Evolutionary conservation across 2,113 vertebrate genomes (phyloP).

Genomic region (Daubentonia madagascariensis): DNA sequence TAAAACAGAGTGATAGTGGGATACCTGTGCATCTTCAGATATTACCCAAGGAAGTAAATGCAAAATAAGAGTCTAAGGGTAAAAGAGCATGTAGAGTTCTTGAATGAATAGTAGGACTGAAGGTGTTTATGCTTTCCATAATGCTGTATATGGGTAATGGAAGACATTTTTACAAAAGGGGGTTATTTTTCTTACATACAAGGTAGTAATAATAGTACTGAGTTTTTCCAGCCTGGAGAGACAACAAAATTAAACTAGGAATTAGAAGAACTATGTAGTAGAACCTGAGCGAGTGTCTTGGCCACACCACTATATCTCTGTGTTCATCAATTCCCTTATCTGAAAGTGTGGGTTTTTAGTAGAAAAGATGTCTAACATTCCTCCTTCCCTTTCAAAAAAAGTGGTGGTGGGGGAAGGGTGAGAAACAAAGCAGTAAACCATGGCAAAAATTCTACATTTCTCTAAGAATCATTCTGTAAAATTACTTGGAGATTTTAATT

Average conservation of each 20-base stretch:
- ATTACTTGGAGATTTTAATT: background rate
- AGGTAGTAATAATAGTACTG: background rate
- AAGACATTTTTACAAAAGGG: background rate
- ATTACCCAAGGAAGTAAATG: background rate
- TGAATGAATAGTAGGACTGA: background rate
- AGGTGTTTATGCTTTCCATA: background rate
- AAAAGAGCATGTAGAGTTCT: background rate
- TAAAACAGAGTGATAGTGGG: background rate
- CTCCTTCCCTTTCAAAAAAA: background rate
- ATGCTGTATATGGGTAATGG: background rate
- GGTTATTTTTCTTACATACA: background rate
- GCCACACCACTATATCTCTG: background rate
- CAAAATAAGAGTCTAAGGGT: background rate
- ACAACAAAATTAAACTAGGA: background rate
- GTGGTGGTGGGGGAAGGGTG: background rate
- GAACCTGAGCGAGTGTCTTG: background rate
- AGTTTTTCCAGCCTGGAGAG: background rate
- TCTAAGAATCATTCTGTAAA: background rate
- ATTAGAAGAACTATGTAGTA: background rate
- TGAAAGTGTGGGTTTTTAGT: background rate
- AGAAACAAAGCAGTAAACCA: background rate
- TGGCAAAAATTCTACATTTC: background rate
- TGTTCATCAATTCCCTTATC: background rate
- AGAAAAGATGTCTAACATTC: background rate
- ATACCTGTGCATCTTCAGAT: background rate